Evolutionary conservation across 2,888 invertebrate genomes (phyloP).

Genomic region (Amiota communis): DNA sequence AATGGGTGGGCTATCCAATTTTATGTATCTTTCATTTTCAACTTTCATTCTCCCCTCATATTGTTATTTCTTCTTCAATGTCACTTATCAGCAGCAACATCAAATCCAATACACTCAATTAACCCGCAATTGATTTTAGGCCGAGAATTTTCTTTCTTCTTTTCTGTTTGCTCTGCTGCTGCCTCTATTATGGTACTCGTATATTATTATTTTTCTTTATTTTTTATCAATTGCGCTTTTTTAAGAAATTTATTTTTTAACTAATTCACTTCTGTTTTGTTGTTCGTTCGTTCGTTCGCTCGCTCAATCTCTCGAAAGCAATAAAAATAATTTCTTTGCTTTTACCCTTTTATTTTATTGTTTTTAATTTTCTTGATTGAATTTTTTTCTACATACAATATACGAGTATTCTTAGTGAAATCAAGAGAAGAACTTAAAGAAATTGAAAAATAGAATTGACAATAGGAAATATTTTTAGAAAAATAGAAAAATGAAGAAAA

Average conservation of each 20-base stretch:
- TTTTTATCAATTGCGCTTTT: conserved; percentile 12
- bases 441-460: neutral
- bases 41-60: neutral
- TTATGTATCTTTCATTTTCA: neutral
- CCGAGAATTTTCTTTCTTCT: neutral
- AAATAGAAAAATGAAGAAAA: neutral
- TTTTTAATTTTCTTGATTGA: conserved; percentile 64
- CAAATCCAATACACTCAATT: conserved; percentile 55
- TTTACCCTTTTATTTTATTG: conserved; percentile 48
- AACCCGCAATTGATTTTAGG: conserved; percentile 38
- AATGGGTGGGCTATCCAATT: too few relatives aligned
- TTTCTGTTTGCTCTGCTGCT: neutral
- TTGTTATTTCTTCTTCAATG: neutral
- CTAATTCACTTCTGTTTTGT: conserved; percentile 11
- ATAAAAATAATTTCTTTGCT: conserved; percentile 30
- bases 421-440: conserved; percentile 1
- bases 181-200: neutral
- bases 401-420: neutral
- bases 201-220: neutral
- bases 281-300: conserved; percentile 42
- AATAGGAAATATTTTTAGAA: conserved; percentile 1
- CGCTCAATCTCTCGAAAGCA: neutral
- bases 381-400: conserved; percentile 47
- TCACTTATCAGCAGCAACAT: neutral
- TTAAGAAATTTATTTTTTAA: neutral